Evolutionary conservation across 1,140 invertebrate species (phyloP).

Genomic region (Lepidotrigona ventralis): DNA sequence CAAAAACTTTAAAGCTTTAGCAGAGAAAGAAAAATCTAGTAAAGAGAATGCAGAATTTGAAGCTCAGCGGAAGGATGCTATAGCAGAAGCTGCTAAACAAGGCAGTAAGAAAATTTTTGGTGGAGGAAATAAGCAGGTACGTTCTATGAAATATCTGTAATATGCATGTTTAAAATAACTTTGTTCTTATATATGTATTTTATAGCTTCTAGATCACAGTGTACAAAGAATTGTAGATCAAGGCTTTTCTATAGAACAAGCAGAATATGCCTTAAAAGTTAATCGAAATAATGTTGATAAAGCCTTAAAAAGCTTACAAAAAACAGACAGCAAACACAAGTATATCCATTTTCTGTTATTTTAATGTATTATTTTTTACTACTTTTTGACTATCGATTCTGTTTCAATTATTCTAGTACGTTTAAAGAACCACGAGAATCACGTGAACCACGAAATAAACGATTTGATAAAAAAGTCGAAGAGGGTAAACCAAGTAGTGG

Average conservation of each 20-base stretch:
- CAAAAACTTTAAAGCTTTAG: constrained; percentile 86
- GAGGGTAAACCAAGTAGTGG: constrained; percentile 88
- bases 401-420: constrained; percentile 47
- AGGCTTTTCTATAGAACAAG: constrained; percentile 89
- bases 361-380: background rate
- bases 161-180: constrained; percentile 16
- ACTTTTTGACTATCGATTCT: background rate
- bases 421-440: constrained; percentile 66
- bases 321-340: constrained; percentile 75
- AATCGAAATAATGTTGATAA: constrained; percentile 87
- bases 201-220: constrained; percentile 86
- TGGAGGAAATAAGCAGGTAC: constrained; percentile 87
- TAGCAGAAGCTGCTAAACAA: constrained; percentile 90
- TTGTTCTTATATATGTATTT: constrained; percentile 46
- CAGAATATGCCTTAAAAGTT: constrained; percentile 86
- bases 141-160: constrained; percentile 8
- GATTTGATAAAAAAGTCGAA: constrained; percentile 82
- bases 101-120: constrained; percentile 84
- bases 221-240: constrained; percentile 90
- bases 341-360: constrained; percentile 29
- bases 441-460: constrained; percentile 72
- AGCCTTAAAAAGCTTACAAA: constrained; percentile 86
- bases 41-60: constrained; percentile 91
- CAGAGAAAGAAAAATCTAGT: constrained; percentile 81
- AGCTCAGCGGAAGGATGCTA: constrained; percentile 90